Evolutionary conservation across 1,140 invertebrate genomes (phyloP), one percentile per base, ranked within the genome.

Genomic region (Cotesia chilonis): DNA sequence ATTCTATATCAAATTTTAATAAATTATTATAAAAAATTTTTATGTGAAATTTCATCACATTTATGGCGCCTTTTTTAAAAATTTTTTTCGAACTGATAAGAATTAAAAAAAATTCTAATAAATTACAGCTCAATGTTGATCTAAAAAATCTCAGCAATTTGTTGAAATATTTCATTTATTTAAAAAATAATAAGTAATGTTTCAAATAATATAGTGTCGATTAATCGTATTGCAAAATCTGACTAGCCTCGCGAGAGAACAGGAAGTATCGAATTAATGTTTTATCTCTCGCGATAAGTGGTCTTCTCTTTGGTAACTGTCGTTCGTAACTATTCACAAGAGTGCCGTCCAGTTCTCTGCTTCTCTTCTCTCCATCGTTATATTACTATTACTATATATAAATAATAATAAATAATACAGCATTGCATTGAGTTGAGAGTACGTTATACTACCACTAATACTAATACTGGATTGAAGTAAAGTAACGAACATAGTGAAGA

Each of bases 191-290:
- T 47, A 47, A 6, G 28, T 28, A 47, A 47, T 10, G 10, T 47
- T 47, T 47, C 28, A 28, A 28, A 28, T 28, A 28, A 14, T 55
- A 14, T 20, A 55, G 20, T 59, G 7, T 20, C 57, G 59, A 63
- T 70, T 61, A 72, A 67, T 68, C 66, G 41, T 38, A 20, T 14
- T 41, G 67, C 52, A 74, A 74, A 71, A 63, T 70, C 68, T 63
- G 63, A 52, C 35, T 37, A 35, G 20, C 41, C 20, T 20, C 57
- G 20, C 6, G 9, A 20, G 20, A 4, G 54, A 74, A 77, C 78
- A 81, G 81, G 81, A 83, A 80, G 80, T 82, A 82, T 82, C 76
- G 75, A 82, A 83, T 82, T 81, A 81, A 81, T 76, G 71, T 71
- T 47, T 76, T 76, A 81, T 81, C 79, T 76, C 68, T 55, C 51